These are phyloP conservation scores for Microtus ochrogaster DNA, from an alignment of 2,113 vertebrate genomes.

Conservation along the genomic window DNA sequence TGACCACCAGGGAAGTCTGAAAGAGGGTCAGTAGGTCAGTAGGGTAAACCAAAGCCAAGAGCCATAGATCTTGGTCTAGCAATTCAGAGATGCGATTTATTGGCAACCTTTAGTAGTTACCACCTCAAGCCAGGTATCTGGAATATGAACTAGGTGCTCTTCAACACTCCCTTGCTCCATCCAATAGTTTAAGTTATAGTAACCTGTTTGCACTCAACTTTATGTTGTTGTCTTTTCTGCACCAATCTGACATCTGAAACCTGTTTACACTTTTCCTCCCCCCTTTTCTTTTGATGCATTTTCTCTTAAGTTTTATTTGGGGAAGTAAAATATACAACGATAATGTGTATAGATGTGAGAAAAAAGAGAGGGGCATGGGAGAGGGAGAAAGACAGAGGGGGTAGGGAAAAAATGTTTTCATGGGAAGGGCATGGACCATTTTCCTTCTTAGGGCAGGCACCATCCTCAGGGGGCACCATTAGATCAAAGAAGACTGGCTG, in stretches of 20 bases:
- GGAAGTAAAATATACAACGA: not conserved
- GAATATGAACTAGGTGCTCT: not conserved
- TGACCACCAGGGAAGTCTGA: not conserved
- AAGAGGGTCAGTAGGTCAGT: rapidly evolving
- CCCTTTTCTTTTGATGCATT: not conserved
- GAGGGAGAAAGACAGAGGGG: not conserved
- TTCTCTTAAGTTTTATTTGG: not conserved
- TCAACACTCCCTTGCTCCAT: not conserved
- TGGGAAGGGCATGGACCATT: not conserved
- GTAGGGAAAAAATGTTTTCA: not conserved
- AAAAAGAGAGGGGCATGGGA: not conserved
- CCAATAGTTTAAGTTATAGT: not conserved
- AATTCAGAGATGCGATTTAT: not conserved
- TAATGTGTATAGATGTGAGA: not conserved
- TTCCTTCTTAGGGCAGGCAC: not conserved
- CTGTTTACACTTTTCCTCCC: not conserved
- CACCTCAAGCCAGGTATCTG: not conserved
- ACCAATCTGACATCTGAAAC: not conserved
- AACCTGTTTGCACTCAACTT: not conserved
- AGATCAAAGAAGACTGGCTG: not conserved
- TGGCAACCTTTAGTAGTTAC: not conserved
- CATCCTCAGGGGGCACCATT: not conserved
- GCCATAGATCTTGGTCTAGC: too few relatives aligned
- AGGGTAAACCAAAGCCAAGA: not conserved
- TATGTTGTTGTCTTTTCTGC: not conserved